A percentile compares a stretch with the other conserved stretches of the same genome.
Conservation (phyloP, 30 jellyfish, hydroid and myxozoan species). For the Pelagia noctiluca region DNA sequence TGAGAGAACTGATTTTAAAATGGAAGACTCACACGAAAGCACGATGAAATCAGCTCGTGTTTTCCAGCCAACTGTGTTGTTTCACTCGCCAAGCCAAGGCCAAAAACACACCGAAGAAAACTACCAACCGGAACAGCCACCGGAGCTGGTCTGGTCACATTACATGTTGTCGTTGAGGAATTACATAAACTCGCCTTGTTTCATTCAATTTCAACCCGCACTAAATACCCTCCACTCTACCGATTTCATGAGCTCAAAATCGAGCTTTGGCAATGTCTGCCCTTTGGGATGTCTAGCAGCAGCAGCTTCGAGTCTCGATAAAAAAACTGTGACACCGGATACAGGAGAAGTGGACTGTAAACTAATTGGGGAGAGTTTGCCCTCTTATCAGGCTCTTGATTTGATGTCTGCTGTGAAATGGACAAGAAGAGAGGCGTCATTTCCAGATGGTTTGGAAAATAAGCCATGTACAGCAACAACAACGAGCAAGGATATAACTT, state of each 20-base stretch:
- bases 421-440: too few relatives aligned
- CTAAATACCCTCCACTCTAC: not conserved
- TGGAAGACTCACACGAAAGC: not conserved
- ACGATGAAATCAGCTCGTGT: conserved; percentile 1
- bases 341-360: too few relatives aligned
- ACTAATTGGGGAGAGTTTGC: too few relatives aligned
- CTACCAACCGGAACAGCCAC: not conserved
- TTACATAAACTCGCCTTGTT: not conserved
- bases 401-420: too few relatives aligned
- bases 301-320: conserved; percentile 17
- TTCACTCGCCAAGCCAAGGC: not conserved
- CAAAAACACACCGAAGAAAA: not conserved
- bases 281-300: conserved; percentile 43
- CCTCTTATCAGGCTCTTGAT: too few relatives aligned
- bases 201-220: too few relatives aligned
- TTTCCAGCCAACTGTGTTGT: conserved; percentile 12
- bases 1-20: not conserved
- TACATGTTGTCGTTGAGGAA: not conserved
- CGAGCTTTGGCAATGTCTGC: conserved; percentile 4
- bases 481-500: too few relatives aligned
- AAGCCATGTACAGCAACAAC: too few relatives aligned
- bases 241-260: not conserved
- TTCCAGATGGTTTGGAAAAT: too few relatives aligned
- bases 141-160: not conserved
- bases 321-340: not conserved